Conservation (phyloP, 2,888 invertebrate species). For the Agonopterix arenella region DNA sequence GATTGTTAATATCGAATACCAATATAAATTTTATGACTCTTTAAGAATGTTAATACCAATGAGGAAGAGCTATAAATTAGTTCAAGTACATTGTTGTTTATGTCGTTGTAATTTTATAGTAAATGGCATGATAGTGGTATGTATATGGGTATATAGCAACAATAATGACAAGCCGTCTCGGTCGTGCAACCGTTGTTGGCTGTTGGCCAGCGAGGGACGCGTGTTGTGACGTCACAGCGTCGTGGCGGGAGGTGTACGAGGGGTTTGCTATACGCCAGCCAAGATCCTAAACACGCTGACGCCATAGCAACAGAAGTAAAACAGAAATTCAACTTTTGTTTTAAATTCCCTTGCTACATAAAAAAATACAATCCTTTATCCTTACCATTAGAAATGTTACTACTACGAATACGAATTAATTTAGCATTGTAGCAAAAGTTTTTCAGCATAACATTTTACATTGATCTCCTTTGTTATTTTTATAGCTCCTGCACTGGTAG, state of each 20-base stretch:
- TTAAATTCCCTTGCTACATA: not conserved
- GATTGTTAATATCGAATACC: no score
- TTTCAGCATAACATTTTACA: no score
- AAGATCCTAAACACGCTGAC: not conserved
- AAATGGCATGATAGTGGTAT: slow-evolving; percentile 21
- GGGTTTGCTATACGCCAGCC: not conserved
- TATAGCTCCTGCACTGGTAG: not conserved
- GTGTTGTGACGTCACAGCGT: slow-evolving; percentile 27
- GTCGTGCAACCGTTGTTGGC: slow-evolving; percentile 27
- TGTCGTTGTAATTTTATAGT: slow-evolving; percentile 28
- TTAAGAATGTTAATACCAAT: not conserved
- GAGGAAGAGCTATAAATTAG: slow-evolving; percentile 28
- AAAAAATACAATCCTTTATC: no score
- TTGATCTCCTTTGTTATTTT: not conserved
- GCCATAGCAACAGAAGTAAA: slow-evolving; percentile 8
- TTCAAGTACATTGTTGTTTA: slow-evolving; percentile 31
- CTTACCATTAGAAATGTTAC: no score
- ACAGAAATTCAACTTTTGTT: not conserved
- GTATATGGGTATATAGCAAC: slow-evolving; percentile 17
- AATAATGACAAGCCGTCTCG: slow-evolving; percentile 48
- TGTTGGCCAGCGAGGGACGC: slow-evolving; percentile 38
- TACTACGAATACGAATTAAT: no score
- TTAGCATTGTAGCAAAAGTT: no score
- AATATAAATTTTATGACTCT: no score
- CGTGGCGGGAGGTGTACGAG: not conserved